Evolutionary conservation across 1,140 invertebrate species (phyloP).

Genomic region (Dendroctonus ponderosae): DNA sequence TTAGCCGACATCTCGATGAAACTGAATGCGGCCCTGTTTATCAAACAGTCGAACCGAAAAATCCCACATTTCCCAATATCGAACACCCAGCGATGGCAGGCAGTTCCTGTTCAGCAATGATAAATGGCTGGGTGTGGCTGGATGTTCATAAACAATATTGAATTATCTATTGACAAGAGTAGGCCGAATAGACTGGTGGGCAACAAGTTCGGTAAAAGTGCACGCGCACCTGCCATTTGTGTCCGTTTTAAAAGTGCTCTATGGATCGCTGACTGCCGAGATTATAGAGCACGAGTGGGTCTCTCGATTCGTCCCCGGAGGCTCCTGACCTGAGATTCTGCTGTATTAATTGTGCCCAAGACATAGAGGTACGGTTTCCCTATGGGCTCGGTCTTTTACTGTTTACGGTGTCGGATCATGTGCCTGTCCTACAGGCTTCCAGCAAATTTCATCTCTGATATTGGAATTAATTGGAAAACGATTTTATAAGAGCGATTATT

Average conservation of each 20-base stretch:
- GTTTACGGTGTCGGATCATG: no score
- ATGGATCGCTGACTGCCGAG: conserved; percentile 26
- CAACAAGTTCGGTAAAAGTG: conserved; percentile 31
- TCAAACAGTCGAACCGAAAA: conserved; percentile 6
- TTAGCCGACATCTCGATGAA: neutral
- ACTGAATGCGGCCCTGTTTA: conserved; percentile 6
- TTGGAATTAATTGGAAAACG: no score
- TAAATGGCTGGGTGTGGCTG: conserved; percentile 37
- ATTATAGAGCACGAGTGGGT: conserved; percentile 21
- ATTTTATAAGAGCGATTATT: no score
- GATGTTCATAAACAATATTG: conserved; percentile 38
- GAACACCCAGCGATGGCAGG: conserved; percentile 9
- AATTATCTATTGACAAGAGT: conserved; percentile 43
- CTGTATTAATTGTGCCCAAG: no score
- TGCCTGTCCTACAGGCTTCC: no score
- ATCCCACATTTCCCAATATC: conserved; percentile 21
- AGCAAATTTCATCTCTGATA: no score
- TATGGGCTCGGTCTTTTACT: no score
- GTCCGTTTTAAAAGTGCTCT: conserved; percentile 20
- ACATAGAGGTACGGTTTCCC: no score
- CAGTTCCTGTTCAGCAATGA: conserved; percentile 34
- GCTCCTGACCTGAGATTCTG: no score
- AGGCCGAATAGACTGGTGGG: conserved; percentile 39
- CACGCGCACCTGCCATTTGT: conserved; percentile 35
- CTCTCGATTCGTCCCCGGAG: no score